Base-by-base conservation (phyloP, 2,113 vertebrate species). In the Urocitellus parryii region DNA sequence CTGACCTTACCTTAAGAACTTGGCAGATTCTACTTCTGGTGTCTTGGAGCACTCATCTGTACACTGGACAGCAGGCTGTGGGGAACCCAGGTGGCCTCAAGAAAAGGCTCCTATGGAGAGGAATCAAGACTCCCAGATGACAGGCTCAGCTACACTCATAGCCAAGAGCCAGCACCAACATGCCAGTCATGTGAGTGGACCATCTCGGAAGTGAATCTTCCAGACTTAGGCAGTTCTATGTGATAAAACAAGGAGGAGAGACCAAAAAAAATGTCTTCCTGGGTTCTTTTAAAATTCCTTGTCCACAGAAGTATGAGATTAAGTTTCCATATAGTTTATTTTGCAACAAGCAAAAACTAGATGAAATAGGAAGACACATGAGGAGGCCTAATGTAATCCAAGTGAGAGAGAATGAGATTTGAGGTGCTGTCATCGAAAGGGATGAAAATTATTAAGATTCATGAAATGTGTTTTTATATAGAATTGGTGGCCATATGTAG, bases 1-100 rank as follows among this genome's bases (percentile, higher is more conserved):
- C 20, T 78, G 74, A 68, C 37, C n/a, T 88, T 91, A 51, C 58
- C 63, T 94, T 81, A 67, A 93, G 27, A 95, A 74, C 68, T 39
- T 93, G 76, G 45, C 39, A 77, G 45, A 32, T 96, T 94, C 51
- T 24, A 74, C 10, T 72, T 97, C 48, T 37, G 67, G 17, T 68
- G 11, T 65, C 90, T 83, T 84, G 2, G 53, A 89, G 77, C 39
- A 74, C 10, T 96, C 67, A 84, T 20, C 80, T 45, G 12, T 53
- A 5, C 77, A 70, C 61, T 53, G 78, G 79, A 20, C 76, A 94
- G 48, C 34, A 39, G 27, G 27, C 18, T 88, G 12, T 80, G 3
- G 58, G 76, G 85, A 93, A 68, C 63, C 58, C 29, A 88, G 42
- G 45, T 24, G 51, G 1, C 51, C 37, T 83, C 34, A 51, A 89